A percentile compares a stretch with the other conserved stretches of the same genome.
Conservation (phyloP, 2,888 invertebrate genomes). For the Psylliodes chrysocephalus region DNA sequence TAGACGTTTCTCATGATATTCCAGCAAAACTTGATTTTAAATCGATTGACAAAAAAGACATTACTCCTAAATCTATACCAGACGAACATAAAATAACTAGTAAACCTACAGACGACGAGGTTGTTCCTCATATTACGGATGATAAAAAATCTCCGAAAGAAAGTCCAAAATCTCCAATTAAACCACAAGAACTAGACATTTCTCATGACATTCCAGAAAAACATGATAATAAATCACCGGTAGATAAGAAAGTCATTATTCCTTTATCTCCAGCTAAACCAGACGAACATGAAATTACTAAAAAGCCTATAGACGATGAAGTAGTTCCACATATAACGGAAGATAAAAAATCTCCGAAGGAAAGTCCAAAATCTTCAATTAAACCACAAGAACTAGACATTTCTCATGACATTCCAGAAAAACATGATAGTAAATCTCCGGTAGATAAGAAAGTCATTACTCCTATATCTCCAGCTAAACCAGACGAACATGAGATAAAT, state of each 20-base stretch:
- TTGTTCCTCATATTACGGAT: not conserved
- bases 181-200: not conserved
- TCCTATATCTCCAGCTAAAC: too few relatives aligned
- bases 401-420: not conserved
- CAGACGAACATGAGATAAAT: too few relatives aligned
- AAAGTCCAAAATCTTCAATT: not conserved
- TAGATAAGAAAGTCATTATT: too few relatives aligned
- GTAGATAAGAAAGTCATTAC: too few relatives aligned
- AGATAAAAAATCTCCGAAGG: not conserved
- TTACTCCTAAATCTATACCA: not conserved
- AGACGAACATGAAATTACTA: too few relatives aligned
- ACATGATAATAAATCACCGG: not conserved
- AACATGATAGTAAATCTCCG: not conserved
- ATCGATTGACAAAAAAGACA: constrained; percentile 1
- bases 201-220: not conserved
- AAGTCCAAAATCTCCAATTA: not conserved
- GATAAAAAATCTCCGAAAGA: not conserved
- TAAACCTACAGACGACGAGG: not conserved
- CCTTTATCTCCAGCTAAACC: not conserved
- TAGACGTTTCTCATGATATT: not conserved
- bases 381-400: not conserved
- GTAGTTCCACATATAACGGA: not conserved
- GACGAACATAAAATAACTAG: not conserved
- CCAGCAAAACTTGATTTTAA: not conserved
- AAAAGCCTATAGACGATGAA: too few relatives aligned